Conservation (phyloP, 2,888 invertebrate species). For the Enoplolaimus lenunculus region DNA sequence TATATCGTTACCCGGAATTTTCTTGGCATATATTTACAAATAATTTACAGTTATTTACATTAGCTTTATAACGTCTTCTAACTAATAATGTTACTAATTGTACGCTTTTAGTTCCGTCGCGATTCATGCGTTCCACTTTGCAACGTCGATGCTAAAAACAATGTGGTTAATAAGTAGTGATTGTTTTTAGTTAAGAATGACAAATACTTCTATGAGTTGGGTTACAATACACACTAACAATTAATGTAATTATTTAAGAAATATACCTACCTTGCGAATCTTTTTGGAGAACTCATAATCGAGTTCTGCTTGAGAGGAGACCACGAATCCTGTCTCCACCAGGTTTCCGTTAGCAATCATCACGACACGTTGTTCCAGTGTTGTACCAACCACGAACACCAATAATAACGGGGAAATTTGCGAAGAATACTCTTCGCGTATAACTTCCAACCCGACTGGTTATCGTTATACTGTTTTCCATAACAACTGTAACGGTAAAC, state of each 20-base stretch:
- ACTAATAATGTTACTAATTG: too few relatives aligned
- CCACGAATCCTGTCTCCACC: background rate
- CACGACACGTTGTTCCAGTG: background rate
- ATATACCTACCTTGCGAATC: background rate
- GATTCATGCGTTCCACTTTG: background rate
- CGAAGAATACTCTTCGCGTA: background rate
- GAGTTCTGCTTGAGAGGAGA: constrained; percentile 1
- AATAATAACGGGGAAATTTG: background rate
- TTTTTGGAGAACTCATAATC: background rate
- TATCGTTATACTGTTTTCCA: background rate
- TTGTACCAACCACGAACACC: background rate
- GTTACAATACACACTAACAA: background rate
- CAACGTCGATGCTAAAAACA: background rate
- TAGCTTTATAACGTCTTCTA: too few relatives aligned
- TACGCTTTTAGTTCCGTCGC: background rate
- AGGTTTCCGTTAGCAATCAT: background rate
- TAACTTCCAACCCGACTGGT: background rate
- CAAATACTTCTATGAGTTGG: background rate
- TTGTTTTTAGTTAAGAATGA: background rate
- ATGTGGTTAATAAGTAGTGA: background rate
- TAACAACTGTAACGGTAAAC: background rate
- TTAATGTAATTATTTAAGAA: background rate
- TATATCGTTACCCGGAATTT: too few relatives aligned
- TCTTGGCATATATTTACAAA: too few relatives aligned
- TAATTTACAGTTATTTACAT: too few relatives aligned